Evolutionary conservation across 2,797 vertebrate genomes (phyloP).

Genomic region (Bradypus variegatus): DNA sequence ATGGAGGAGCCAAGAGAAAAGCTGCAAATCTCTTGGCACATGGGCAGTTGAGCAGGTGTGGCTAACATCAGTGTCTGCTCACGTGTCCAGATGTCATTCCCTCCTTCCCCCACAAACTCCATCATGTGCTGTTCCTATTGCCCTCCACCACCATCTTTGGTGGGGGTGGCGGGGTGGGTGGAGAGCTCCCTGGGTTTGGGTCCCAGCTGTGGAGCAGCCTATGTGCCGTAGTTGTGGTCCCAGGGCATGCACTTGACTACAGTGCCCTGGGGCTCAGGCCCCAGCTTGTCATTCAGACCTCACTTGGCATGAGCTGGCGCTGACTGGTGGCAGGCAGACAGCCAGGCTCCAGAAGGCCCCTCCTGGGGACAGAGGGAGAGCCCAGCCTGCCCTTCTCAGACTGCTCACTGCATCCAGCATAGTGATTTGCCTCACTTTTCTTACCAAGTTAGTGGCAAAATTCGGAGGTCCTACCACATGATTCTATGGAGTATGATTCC

Average conservation of each 20-base stretch:
- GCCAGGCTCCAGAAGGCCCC: background rate
- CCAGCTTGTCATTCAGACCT: background rate
- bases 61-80: too few species aligned
- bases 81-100: background rate
- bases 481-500: background rate
- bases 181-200: background rate
- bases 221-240: background rate
- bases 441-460: background rate
- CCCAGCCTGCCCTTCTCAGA: background rate
- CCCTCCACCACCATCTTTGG: background rate
- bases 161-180: background rate
- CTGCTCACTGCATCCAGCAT: background rate
- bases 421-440: background rate
- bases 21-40: background rate
- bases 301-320: too few species aligned
- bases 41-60: background rate
- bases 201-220: background rate
- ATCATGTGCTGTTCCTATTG: background rate
- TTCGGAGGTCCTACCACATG: background rate
- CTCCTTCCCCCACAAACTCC: background rate
- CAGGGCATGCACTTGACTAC: background rate
- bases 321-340: accelerated
- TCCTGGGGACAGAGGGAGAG: background rate
- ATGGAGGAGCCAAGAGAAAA: background rate
- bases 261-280: background rate